Conservation (phyloP, 2,888 invertebrate genomes). For the Yponomeuta sedellus region DNA sequence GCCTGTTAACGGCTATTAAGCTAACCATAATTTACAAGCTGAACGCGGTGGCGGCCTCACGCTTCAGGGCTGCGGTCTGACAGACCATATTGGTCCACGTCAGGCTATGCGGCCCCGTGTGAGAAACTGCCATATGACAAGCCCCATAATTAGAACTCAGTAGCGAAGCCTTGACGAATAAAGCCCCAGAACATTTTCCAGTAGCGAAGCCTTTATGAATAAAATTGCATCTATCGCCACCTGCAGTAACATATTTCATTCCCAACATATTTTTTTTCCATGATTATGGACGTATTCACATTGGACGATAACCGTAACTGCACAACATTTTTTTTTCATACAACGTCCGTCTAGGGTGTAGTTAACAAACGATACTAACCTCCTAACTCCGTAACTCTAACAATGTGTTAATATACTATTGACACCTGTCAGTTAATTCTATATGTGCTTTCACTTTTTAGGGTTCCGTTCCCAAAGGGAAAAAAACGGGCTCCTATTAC, state of each 20-base stretch:
- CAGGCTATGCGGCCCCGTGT: not conserved
- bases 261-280: not conserved
- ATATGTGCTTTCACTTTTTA: too few species aligned
- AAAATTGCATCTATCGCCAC: not conserved
- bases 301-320: too few species aligned
- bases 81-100: constrained; percentile 4
- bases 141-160: not conserved
- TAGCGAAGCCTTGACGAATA: not conserved
- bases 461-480: too few species aligned
- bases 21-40: constrained; percentile 34
- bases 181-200: not conserved
- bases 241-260: not conserved
- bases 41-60: constrained; percentile 28
- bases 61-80: constrained; percentile 21
- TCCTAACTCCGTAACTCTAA: too few species aligned
- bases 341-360: too few species aligned
- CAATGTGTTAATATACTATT: too few species aligned
- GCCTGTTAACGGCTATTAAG: constrained; percentile 33
- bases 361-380: too few species aligned
- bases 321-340: too few species aligned
- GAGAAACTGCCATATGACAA: not conserved
- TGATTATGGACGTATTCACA: not conserved
- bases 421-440: too few species aligned
- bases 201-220: not conserved
- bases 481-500: too few species aligned